Evolutionary conservation across 1,140 invertebrate genomes (phyloP).

Genomic region (Mya arenaria): DNA sequence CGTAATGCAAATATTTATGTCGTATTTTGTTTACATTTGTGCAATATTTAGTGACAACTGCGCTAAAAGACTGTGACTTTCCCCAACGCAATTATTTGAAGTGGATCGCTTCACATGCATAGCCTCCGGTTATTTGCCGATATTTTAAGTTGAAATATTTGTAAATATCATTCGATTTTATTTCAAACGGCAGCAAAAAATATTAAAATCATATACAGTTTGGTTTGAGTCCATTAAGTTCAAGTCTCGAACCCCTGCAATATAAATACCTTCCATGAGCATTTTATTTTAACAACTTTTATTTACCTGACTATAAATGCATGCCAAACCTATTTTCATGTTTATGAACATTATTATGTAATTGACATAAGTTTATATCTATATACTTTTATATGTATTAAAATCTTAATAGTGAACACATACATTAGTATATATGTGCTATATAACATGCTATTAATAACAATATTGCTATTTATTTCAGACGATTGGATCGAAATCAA

Average conservation of each 20-base stretch:
- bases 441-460: not conserved
- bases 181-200: too few species aligned
- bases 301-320: not conserved
- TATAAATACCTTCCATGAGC: not conserved
- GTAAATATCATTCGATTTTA: too few species aligned
- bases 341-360: not conserved
- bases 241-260: not conserved
- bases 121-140: too few species aligned
- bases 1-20: too few species aligned
- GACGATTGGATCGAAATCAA: constrained; percentile 53
- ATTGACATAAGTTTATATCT: not conserved
- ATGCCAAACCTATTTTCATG: not conserved
- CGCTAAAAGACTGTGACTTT: too few species aligned
- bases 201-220: not conserved
- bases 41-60: too few species aligned
- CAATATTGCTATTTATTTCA: constrained; percentile 17
- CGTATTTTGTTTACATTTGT: too few species aligned
- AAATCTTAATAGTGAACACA: not conserved
- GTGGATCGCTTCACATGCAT: too few species aligned
- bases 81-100: too few species aligned
- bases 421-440: not conserved
- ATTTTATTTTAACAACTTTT: not conserved
- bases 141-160: too few species aligned
- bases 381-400: not conserved
- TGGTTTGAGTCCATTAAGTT: not conserved